Percentiles rank a stretch among this genome's conserved stretches.
Conservation (phyloP, 2,888 invertebrate species). For the Stenoptilia bipunctidactyla region DNA sequence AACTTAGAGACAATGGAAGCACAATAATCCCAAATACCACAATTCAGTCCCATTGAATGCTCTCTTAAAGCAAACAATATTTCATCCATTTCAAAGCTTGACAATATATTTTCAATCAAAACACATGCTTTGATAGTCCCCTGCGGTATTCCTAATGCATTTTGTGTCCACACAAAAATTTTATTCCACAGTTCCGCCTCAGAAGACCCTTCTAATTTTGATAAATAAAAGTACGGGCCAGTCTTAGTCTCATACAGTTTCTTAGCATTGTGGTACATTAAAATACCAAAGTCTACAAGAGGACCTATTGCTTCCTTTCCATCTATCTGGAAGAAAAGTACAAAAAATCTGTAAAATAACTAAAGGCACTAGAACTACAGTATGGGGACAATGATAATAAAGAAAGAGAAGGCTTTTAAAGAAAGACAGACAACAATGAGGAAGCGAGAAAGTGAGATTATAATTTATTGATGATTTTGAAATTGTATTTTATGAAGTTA, state of each 20-base stretch:
- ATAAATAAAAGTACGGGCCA: slow-evolving; percentile 80
- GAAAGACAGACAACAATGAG: too few relatives aligned
- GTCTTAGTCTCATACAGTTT: slow-evolving; percentile 62
- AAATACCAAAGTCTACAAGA: slow-evolving; percentile 77
- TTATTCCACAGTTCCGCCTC: slow-evolving; percentile 80
- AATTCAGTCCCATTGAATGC: slow-evolving; percentile 78
- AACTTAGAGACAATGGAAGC: slow-evolving; percentile 76
- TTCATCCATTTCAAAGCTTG: slow-evolving; percentile 77
- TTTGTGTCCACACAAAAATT: slow-evolving; percentile 75
- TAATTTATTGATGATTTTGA: too few relatives aligned
- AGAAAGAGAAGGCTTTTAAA: too few relatives aligned
- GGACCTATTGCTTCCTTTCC: slow-evolving; percentile 75
- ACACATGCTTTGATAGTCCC: slow-evolving; percentile 80
- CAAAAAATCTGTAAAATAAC: too few relatives aligned
- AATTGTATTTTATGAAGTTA: too few relatives aligned
- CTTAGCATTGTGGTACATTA: slow-evolving; percentile 75
- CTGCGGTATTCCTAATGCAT: slow-evolving; percentile 62
- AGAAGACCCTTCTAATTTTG: slow-evolving; percentile 74
- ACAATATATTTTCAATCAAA: slow-evolving; percentile 78
- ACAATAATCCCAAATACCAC: slow-evolving; percentile 82
- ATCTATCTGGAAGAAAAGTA: slow-evolving; percentile 66
- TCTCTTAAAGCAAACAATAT: slow-evolving; percentile 75
- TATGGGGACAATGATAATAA: too few relatives aligned
- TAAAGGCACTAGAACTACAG: too few relatives aligned
- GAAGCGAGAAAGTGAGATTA: too few relatives aligned